phyloP scores from a whole-genome alignment of 2,797 vertebrate genomes.

The Anableps anableps region DNA sequence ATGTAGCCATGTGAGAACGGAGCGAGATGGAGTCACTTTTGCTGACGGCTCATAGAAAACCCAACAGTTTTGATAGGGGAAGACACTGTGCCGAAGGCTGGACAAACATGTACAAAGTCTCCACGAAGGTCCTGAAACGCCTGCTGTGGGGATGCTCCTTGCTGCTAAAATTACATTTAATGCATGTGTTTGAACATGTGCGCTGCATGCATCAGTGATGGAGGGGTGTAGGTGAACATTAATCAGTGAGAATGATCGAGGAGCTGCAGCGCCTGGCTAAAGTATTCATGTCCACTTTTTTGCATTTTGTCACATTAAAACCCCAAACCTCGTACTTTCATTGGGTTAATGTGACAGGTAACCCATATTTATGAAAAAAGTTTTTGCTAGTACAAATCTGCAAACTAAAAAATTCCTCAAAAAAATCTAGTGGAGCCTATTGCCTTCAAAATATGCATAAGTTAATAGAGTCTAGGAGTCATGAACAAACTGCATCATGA shows the following conservation, averaged over 20 bases:
- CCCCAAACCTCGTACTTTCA: background rate
- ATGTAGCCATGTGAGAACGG: constrained; percentile 86
- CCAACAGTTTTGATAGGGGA: constrained; percentile 72
- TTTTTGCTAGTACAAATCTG: background rate
- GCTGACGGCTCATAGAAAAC: constrained; percentile 76
- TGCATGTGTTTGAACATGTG: constrained; percentile 15
- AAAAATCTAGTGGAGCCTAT: background rate
- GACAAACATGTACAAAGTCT: constrained; percentile 65
- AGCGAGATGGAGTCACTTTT: constrained; percentile 85
- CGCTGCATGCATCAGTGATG: background rate
- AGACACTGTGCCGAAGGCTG: constrained; percentile 67
- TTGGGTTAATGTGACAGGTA: too few species aligned
- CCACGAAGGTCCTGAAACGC: constrained; percentile 23
- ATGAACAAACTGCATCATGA: background rate
- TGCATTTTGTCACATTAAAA: background rate
- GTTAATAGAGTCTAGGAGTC: background rate
- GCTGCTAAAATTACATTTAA: constrained; percentile 61
- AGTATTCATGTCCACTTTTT: constrained; percentile 2
- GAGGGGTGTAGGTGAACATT: constrained; percentile 39
- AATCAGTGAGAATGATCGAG: constrained; percentile 65
- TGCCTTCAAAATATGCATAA: background rate
- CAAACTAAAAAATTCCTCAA: background rate
- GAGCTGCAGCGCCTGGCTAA: constrained; percentile 23
- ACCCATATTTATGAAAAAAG: background rate
- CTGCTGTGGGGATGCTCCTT: constrained; percentile 18